A percentile compares a stretch with the other conserved stretches of the same genome.
These are phyloP conservation scores for Euwallacea fornicatus DNA, from an alignment of 1,140 invertebrate genomes.

Conservation along the genomic window DNA sequence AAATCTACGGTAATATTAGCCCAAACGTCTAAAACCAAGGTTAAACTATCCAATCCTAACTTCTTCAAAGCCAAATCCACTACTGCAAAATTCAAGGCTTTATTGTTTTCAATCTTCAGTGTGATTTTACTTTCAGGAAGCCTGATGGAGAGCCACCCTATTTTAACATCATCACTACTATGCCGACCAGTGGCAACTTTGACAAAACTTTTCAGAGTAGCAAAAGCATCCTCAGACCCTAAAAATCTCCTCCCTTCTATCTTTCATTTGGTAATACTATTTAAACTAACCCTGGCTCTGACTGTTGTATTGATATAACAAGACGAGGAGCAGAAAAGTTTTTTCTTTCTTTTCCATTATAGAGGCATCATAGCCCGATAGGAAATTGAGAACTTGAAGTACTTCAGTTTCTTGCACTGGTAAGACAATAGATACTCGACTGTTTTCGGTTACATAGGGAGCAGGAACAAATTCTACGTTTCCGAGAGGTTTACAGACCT, in stretches of 20 bases:
- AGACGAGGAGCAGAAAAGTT: slow-evolving; percentile 71
- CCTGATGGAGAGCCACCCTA: slow-evolving; percentile 71
- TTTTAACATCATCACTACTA: slow-evolving; percentile 67
- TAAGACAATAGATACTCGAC: slow-evolving; percentile 74
- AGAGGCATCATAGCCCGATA: slow-evolving; percentile 68
- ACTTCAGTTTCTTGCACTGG: slow-evolving; percentile 61
- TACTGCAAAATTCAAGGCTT: slow-evolving; percentile 65
- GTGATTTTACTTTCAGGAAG: slow-evolving; percentile 54
- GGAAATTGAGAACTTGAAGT: slow-evolving; percentile 62
- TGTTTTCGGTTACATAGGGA: slow-evolving; percentile 90
- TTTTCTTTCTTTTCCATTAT: slow-evolving; percentile 79
- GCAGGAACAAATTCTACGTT: slow-evolving; percentile 82
- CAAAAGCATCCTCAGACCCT: slow-evolving; percentile 60
- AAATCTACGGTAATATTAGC: slow-evolving; percentile 77
- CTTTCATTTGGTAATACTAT: slow-evolving; percentile 36
- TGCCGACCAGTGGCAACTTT: slow-evolving; percentile 67
- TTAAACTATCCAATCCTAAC: slow-evolving; percentile 68
- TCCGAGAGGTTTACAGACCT: slow-evolving; percentile 78
- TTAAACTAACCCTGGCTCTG: slow-evolving; percentile 62
- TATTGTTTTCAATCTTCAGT: slow-evolving; percentile 35
- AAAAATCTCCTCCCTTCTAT: slow-evolving; percentile 7
- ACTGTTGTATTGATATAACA: slow-evolving; percentile 54
- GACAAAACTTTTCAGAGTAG: slow-evolving; percentile 65
- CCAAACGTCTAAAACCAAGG: slow-evolving; percentile 66
- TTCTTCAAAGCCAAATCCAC: slow-evolving; percentile 73